phyloP scores from a whole-genome alignment of 2,113 vertebrate genomes.

The Micromys minutus region DNA sequence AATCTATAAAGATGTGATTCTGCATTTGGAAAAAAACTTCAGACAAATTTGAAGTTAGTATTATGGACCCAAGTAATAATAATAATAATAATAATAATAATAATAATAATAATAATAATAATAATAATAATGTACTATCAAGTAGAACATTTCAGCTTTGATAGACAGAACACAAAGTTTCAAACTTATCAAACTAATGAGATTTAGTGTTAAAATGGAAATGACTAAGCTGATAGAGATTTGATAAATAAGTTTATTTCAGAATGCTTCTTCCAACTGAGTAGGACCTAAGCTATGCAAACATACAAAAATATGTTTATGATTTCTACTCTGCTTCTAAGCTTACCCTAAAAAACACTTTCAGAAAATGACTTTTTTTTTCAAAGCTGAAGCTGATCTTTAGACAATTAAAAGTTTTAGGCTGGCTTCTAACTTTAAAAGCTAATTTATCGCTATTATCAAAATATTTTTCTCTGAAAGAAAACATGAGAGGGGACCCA shows the following conservation, averaged over 20 bases:
- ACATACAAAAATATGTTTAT: conserved; percentile 32
- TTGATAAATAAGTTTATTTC: conserved; percentile 25
- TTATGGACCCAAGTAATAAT: neutral
- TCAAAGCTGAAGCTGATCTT: neutral
- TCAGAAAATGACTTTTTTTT: neutral
- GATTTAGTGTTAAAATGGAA: neutral
- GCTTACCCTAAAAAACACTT: conserved; percentile 1
- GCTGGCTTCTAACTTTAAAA: conserved; percentile 48
- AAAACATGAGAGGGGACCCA: neutral
- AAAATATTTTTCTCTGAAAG: conserved; percentile 38
- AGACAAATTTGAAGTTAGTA: neutral
- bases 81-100: too few species aligned
- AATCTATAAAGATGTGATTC: neutral
- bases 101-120: too few species aligned
- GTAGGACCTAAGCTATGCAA: neutral
- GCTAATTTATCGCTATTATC: neutral
- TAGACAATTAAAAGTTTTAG: conserved; percentile 51
- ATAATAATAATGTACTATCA: neutral
- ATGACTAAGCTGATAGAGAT: neutral
- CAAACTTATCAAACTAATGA: neutral
- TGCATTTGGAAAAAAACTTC: neutral
- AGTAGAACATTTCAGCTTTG: neutral
- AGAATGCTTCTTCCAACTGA: neutral
- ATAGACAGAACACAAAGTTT: neutral
- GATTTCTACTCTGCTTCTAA: neutral